Evolutionary conservation across 2,113 vertebrate genomes (phyloP).

Genomic region (Crotophaga sulcirostris): DNA sequence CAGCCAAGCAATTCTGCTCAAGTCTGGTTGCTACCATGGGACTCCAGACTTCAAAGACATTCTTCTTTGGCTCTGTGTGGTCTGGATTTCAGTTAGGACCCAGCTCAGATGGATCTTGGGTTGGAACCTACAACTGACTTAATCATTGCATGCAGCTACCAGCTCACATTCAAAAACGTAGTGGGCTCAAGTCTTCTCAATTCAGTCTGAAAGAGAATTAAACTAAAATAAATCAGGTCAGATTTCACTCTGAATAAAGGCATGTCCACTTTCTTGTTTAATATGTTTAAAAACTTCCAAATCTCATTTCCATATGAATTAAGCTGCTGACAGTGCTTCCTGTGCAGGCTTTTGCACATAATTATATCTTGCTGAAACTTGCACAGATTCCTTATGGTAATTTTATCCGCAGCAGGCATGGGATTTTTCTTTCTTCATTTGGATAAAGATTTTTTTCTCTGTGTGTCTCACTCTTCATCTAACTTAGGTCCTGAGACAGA

Average conservation of each 20-base stretch:
- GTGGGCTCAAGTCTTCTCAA: neutral
- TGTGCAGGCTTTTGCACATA: neutral
- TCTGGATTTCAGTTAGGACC: neutral
- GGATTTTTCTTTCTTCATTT: neutral
- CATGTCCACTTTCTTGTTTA: neutral
- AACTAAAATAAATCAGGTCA: neutral
- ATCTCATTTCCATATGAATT: neutral
- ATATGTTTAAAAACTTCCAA: neutral
- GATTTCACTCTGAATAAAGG: neutral
- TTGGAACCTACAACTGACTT: neutral
- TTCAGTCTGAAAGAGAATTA: neutral
- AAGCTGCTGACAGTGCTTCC: neutral
- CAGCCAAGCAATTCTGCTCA: neutral
- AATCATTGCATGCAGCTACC: neutral
- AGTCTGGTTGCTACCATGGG: neutral
- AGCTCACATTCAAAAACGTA: neutral
- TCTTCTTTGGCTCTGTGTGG: neutral
- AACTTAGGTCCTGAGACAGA: neutral
- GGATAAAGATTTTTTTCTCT: neutral
- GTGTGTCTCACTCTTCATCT: neutral
- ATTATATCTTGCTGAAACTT: neutral
- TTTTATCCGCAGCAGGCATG: neutral
- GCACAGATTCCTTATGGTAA: neutral
- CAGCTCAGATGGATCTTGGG: neutral
- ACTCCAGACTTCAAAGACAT: neutral